A percentile compares a stretch with the other conserved stretches of the same genome.
These are phyloP conservation scores for Diadophis punctatus DNA, from an alignment of 2,113 vertebrate genomes.

Conservation along the genomic window DNA sequence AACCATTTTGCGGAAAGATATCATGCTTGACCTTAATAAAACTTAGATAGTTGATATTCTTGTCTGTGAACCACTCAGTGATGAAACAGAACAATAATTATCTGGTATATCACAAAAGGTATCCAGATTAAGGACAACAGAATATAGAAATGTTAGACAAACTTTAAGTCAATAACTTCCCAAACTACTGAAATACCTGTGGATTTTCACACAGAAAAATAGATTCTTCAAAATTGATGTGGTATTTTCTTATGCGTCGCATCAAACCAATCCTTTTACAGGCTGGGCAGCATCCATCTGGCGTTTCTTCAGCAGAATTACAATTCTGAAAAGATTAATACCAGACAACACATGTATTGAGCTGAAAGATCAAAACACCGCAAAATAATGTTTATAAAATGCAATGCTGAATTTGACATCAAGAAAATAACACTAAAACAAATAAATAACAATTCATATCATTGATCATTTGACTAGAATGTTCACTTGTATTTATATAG, in stretches of 20 bases:
- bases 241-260: slow-evolving; percentile 75
- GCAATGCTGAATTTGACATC: slow-evolving; percentile 16
- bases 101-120: neutral
- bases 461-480: neutral
- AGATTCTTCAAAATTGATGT: slow-evolving; percentile 85
- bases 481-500: slow-evolving; percentile 48
- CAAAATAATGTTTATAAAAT: slow-evolving; percentile 40
- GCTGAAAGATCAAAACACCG: slow-evolving; percentile 40
- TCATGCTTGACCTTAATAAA: neutral
- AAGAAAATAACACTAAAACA: slow-evolving; percentile 22
- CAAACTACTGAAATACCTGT: slow-evolving; percentile 69
- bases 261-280: slow-evolving; percentile 80
- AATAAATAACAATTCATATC: neutral
- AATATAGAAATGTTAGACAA: neutral
- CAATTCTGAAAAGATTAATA: slow-evolving; percentile 64
- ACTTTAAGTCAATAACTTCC: neutral
- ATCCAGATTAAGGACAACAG: neutral
- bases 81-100: neutral
- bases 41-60: neutral
- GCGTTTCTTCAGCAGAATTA: slow-evolving; percentile 47
- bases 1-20: neutral
- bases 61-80: neutral
- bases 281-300: slow-evolving; percentile 76
- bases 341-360: slow-evolving; percentile 22
- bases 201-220: slow-evolving; percentile 86